A percentile compares a stretch with the other conserved stretches of the same genome.
Conservation (phyloP, 30 jellyfish, hydroid and myxozoan genomes). For the Calvadosia cruxmelitensis region DNA sequence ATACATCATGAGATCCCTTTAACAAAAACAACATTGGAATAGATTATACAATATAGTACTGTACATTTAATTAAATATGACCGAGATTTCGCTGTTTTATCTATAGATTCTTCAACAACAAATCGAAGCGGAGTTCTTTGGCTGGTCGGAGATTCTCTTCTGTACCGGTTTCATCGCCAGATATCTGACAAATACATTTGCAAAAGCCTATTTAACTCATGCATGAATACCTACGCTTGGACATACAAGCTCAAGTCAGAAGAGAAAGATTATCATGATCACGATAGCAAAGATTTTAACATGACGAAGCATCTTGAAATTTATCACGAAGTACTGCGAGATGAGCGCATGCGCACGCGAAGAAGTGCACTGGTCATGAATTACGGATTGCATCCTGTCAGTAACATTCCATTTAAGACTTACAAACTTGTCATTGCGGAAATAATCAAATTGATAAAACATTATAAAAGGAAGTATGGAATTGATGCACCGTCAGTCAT, state of each 20-base stretch:
- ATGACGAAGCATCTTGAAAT: slow-evolving; percentile 15
- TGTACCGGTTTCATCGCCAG: slow-evolving; percentile 28
- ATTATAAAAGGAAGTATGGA: not conserved
- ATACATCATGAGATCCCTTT: too few species aligned
- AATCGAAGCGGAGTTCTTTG: too few species aligned
- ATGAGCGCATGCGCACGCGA: slow-evolving; percentile 17
- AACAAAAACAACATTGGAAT: too few species aligned
- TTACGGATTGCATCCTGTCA: slow-evolving; percentile 31
- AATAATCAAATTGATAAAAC: slow-evolving; percentile 6
- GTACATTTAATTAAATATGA: too few species aligned
- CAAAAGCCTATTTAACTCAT: slow-evolving; percentile 9
- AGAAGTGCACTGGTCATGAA: slow-evolving; percentile 35
- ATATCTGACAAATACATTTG: slow-evolving; percentile 7
- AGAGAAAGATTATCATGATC: not conserved
- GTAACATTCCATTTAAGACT: not conserved
- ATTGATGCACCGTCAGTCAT: slow-evolving; percentile 8
- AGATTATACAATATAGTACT: too few species aligned
- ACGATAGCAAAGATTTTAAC: slow-evolving; percentile 18
- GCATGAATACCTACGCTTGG: slow-evolving; percentile 34
- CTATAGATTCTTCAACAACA: too few species aligned
- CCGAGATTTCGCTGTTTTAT: too few species aligned
- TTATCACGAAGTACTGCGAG: slow-evolving; percentile 1
- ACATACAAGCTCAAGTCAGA: slow-evolving; percentile 7
- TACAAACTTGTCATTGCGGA: slow-evolving; percentile 4
- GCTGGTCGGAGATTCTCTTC: slow-evolving; percentile 40